Conservation (phyloP, 2,113 vertebrate genomes). For the Bufo gargarizans region DNA sequence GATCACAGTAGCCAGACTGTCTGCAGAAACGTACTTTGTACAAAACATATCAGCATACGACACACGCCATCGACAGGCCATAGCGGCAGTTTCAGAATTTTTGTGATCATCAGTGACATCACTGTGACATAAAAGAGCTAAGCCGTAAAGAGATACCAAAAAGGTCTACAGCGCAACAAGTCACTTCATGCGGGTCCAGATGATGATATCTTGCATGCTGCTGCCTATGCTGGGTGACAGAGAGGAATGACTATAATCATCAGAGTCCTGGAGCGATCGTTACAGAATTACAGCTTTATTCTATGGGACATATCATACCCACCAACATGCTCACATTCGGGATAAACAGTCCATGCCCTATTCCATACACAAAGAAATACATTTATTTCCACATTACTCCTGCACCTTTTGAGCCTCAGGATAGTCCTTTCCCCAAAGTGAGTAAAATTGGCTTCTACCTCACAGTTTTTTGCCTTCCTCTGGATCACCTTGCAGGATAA, state of each 20-base stretch:
- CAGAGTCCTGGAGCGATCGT: not conserved
- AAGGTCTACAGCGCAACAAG: not conserved
- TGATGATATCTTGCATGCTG: too few relatives aligned
- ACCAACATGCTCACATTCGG: not conserved
- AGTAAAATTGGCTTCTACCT: too few relatives aligned
- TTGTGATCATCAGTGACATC: not conserved
- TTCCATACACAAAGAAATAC: not conserved
- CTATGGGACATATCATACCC: too few relatives aligned
- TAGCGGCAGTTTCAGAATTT: not conserved
- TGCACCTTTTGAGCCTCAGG: too few relatives aligned
- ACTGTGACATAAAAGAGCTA: not conserved
- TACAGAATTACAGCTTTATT: not conserved
- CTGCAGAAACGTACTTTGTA: slow-evolving; percentile 23
- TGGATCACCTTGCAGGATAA: too few relatives aligned
- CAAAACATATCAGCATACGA: slow-evolving; percentile 8
- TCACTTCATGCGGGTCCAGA: not conserved
- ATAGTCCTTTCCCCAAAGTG: too few relatives aligned
- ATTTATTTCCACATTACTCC: too few relatives aligned
- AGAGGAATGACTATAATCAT: not conserved
- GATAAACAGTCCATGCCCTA: not conserved
- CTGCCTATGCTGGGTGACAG: not conserved
- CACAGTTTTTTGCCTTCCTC: too few relatives aligned
- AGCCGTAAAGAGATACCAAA: not conserved
- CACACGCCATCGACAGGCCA: not conserved
- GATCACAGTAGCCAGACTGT: slow-evolving; percentile 50